Evolutionary conservation across 2,888 invertebrate genomes (phyloP), one percentile per base, ranked within the genome.

Genomic region (Cantharis lateralis): DNA sequence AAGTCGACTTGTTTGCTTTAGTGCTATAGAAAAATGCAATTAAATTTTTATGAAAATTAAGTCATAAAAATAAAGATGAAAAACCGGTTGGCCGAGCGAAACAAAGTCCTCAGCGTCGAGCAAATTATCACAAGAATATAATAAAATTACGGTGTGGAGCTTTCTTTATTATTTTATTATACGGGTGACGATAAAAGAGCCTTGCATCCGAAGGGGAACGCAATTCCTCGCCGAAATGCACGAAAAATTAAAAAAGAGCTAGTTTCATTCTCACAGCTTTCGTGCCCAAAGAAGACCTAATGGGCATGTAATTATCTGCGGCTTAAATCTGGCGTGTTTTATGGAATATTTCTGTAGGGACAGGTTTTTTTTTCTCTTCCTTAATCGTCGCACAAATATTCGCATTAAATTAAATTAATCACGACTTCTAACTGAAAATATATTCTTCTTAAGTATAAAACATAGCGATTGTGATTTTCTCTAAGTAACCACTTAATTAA

Each of bases 401-500:
- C 48, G 48, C 48, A 48, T 48, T 48, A 48, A 48, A 48, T 48
- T 48, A 48, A 48, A 48, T 48, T 48, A 48, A 48, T 48, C 48
- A 48, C 48, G 48, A 48, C n/a, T 48, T 48, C 48, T 48, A 48
- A 48, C 48, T 48, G 48, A 48, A 48, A 48, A 48, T 26, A 26
- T 62, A 26, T 62, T 24, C 18, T 13, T 16, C 18, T 16, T 16
- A 32, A 32, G 26, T 64, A 71, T 32, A 64, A 63, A 64, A 32
- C 20, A 48, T 24, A n/a, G 32, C 62, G 68, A 16, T 48, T 20
- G 74, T 66, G 66, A 76, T 72, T 76, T 72, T 72, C 64, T 64
- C 70, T 32, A 73, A 70, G 24, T 70, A 71, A 68, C 64, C 32
- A 64, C 72, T 78, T 79, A 79, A 79, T 78, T 79, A 78, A 79